Evolutionary conservation across 2,113 vertebrate genomes (phyloP).

Genomic region (Eidolon helvum): DNA sequence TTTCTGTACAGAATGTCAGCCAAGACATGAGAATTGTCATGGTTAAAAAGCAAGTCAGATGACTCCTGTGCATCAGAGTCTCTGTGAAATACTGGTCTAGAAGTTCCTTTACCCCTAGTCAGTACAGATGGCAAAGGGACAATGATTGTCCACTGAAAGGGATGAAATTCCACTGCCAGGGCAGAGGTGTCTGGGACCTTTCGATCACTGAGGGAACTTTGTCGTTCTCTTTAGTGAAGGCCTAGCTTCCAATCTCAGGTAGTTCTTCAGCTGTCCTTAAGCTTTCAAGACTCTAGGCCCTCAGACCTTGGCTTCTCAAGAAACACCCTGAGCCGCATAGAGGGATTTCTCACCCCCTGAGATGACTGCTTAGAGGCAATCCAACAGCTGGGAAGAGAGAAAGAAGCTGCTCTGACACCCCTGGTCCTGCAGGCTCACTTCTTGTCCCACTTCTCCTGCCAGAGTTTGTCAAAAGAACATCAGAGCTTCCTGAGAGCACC

Average conservation of each 20-base stretch:
- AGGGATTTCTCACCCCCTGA: background rate
- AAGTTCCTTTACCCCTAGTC: background rate
- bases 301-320: background rate
- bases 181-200: background rate
- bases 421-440: background rate
- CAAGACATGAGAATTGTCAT: background rate
- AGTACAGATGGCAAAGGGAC: background rate
- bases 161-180: background rate
- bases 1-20: background rate
- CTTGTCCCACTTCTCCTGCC: background rate
- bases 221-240: background rate
- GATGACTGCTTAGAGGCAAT: background rate
- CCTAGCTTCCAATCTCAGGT: background rate
- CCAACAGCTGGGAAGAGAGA: background rate
- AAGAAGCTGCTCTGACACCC: background rate
- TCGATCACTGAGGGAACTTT: background rate
- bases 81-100: background rate
- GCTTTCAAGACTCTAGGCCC: background rate
- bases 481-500: background rate
- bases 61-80: background rate
- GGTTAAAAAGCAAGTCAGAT: background rate
- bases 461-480: background rate
- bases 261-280: constrained; percentile 51
- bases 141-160: background rate
- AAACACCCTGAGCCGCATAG: background rate